Evolutionary conservation across 2,113 vertebrate genomes (phyloP).

Genomic region (Herpailurus yagouaroundi): DNA sequence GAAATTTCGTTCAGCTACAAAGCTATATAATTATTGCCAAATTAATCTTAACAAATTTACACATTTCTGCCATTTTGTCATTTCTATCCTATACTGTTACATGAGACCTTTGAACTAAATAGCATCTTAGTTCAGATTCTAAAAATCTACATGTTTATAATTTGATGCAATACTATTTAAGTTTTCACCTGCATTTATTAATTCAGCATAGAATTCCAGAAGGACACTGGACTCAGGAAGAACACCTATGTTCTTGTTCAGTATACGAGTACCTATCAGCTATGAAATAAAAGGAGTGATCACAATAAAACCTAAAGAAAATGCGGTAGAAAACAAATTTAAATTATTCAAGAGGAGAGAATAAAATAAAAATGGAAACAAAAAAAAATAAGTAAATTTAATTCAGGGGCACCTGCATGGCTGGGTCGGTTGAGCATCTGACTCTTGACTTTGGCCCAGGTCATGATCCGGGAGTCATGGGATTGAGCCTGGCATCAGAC

Average conservation of each 20-base stretch:
- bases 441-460: no score
- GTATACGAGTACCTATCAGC: neutral
- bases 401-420: no score
- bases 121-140: constrained; percentile 5
- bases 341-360: neutral
- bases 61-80: neutral
- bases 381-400: no score
- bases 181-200: neutral
- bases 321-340: neutral
- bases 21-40: neutral
- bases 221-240: neutral
- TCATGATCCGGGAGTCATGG: no score
- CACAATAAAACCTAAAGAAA: neutral
- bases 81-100: neutral
- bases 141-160: constrained; percentile 32
- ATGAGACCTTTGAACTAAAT: neutral
- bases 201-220: neutral
- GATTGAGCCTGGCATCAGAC: no score
- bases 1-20: neutral
- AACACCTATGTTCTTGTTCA: neutral
- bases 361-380: constrained; percentile 9
- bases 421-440: no score
- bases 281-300: neutral
- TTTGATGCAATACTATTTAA: neutral
- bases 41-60: neutral